Base-by-base conservation (phyloP, 2,113 vertebrate genomes). In the Myotis davidii region DNA sequence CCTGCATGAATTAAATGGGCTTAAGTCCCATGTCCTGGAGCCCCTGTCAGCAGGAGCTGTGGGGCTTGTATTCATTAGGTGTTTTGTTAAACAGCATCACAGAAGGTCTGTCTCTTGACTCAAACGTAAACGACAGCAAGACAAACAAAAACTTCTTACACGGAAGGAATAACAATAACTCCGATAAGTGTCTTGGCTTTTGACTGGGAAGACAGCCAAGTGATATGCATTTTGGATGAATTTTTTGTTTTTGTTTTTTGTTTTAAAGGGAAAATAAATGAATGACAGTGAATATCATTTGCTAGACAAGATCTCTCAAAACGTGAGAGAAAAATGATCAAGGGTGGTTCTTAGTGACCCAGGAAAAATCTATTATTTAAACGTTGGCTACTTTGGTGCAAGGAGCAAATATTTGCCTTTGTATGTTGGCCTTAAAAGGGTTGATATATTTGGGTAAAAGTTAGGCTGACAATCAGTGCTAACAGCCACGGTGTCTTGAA, bases 321-420 rank as follows among this genome's bases (percentile, higher is more conserved):
- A 95, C 17, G 1, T 59, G 67, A 72, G 59, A 91, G 59, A 61
- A 89, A 90, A 95, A 85, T 87, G 87, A 83, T 59, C 42, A 69
- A 48, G 91, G 91, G 88, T 78, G 61, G 72, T 82, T 70, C 86
- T 93, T 94, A 94, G 76, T 54, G 70, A 94, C 65, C 88, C 67
- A 79, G 61, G 61, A 50, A 56, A 82, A 85, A 61, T 70, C 65
- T 94, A 32, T 85, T 88, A 90, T 95, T 97, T 94, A 90, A 95
- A 91, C 96, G 59, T 90, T 88, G 4, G 59, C 82, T 79, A n/a
- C 77, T 83, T 95, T 88, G 77, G 27, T 54, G 85, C 50, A 83
- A 94, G 81, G 85, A 90, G 77, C 77, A 92, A 97, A 94, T 96
- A 94, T 96, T 97, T 96, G 81, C 90, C 86, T 94, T 95, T 97